Percentiles rank a stretch among this genome's conserved stretches.
phyloP scores from a whole-genome alignment of 2,113 vertebrate genomes.

The Platycercus adscitus region DNA sequence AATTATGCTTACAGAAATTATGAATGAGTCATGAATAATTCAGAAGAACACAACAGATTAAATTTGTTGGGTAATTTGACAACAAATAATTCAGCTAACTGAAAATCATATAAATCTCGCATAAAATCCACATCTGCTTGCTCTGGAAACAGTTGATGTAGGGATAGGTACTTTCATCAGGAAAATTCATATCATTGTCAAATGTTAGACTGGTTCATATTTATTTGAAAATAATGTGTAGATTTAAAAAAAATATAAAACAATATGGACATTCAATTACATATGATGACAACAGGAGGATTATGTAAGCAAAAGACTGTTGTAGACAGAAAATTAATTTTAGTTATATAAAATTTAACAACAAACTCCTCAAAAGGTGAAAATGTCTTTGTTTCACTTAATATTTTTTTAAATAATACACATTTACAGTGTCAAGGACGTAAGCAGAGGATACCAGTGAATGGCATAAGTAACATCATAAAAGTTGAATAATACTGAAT shows the following conservation, averaged over 20 bases:
- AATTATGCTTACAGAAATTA: background rate
- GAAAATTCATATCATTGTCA: background rate
- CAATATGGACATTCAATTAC: background rate
- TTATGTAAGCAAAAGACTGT: background rate
- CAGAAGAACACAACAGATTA: background rate
- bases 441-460: background rate
- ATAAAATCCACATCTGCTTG: background rate
- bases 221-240: background rate
- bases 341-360: background rate
- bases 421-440: background rate
- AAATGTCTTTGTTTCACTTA: background rate
- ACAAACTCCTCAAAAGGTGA: background rate
- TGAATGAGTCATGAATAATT: background rate
- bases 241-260: background rate
- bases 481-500: background rate
- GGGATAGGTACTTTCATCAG: background rate
- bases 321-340: background rate
- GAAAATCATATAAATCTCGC: background rate
- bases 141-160: background rate
- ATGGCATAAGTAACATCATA: background rate
- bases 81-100: background rate
- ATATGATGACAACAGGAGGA: background rate
- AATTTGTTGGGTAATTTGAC: background rate
- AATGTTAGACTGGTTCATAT: background rate
- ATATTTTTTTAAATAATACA: background rate